phyloP scores from a whole-genome alignment of 2,888 invertebrate species.

The Gymnocheta viridis region DNA sequence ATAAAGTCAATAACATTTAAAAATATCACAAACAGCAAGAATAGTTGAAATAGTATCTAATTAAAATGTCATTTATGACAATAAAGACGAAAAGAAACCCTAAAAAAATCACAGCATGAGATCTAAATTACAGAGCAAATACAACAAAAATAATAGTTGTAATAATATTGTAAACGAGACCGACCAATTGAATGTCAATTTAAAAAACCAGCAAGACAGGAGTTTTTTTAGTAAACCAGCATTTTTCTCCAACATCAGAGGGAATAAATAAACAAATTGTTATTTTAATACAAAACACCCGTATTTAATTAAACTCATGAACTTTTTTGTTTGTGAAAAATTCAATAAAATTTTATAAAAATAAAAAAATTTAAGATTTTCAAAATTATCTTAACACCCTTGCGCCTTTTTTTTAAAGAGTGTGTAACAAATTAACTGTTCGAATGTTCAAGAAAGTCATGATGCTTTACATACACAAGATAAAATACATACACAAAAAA shows the following conservation, averaged over 20 bases:
- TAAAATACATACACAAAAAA: too few species aligned
- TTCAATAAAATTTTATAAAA: conserved; percentile 6
- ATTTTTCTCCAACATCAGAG: not conserved
- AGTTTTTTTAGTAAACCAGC: conserved; percentile 48
- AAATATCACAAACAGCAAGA: conserved; percentile 14
- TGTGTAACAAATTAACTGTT: not conserved
- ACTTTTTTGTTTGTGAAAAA: not conserved
- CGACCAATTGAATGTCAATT: conserved; percentile 61
- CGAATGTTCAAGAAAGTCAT: not conserved
- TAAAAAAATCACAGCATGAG: conserved; percentile 67
- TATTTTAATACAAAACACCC: not conserved
- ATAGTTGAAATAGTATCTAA: conserved; percentile 47
- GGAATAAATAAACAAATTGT: not conserved
- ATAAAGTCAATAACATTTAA: conserved; percentile 53
- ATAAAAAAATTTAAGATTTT: not conserved
- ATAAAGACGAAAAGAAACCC: conserved; percentile 48
- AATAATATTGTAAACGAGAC: conserved; percentile 46
- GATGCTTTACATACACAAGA: not conserved
- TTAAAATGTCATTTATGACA: conserved; percentile 68
- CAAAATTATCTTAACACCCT: not conserved
- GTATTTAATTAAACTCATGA: conserved; percentile 16
- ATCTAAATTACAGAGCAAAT: conserved; percentile 44
- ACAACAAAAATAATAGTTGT: conserved; percentile 31
- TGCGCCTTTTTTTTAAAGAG: not conserved
- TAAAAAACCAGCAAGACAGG: conserved; percentile 34